A percentile compares a stretch with the other conserved stretches of the same genome.
phyloP scores from a whole-genome alignment of 1,140 invertebrate species.

The Brachionus manjavacas region DNA sequence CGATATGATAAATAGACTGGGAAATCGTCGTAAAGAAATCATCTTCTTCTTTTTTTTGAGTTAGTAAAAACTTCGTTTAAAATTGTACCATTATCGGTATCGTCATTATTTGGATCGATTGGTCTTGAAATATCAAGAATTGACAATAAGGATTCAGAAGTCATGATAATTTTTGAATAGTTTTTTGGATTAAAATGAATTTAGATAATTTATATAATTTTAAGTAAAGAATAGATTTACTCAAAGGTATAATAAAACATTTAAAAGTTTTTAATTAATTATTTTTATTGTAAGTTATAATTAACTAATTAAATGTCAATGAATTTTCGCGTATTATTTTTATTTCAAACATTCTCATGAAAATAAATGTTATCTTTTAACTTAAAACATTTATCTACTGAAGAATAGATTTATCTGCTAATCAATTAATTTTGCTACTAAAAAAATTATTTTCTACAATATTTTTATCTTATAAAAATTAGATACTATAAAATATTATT shows the following conservation, averaged over 20 bases:
- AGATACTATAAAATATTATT: no score
- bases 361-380: conserved; percentile 17
- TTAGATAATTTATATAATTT: not conserved
- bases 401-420: not conserved
- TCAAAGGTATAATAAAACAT: not conserved
- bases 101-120: not conserved
- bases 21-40: no score
- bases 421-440: no score
- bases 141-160: not conserved
- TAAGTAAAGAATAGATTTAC: not conserved
- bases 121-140: not conserved
- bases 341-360: not conserved
- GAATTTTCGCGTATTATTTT: not conserved
- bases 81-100: no score
- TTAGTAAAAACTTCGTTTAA: no score
- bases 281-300: not conserved
- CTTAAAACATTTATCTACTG: not conserved
- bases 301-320: not conserved
- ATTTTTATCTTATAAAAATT: no score
- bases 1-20: no score
- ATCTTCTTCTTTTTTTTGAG: no score
- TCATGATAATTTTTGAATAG: no score
- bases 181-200: conserved; percentile 7
- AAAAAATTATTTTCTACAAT: no score
- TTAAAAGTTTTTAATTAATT: conserved; percentile 10